Evolutionary conservation across 2,888 invertebrate genomes (phyloP).

Genomic region (Acrobasis repandana): DNA sequence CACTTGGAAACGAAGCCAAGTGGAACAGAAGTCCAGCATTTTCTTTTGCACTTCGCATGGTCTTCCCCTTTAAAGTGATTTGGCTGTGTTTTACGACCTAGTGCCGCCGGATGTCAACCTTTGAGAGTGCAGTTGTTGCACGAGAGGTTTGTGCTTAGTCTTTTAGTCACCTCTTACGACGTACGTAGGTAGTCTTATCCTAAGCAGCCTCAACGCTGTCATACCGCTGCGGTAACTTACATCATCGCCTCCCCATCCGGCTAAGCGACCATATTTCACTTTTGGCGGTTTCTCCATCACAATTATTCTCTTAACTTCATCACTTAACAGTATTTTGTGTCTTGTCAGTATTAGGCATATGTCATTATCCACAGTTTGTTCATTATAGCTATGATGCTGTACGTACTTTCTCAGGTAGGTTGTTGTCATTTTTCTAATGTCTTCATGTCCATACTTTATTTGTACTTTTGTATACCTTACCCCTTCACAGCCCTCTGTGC

Average conservation of each 20-base stretch:
- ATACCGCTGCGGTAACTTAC: neutral
- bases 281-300: neutral
- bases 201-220: neutral
- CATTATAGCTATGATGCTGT: neutral
- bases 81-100: too few species aligned
- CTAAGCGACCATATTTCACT: constrained; percentile 29
- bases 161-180: too few species aligned
- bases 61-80: too few species aligned
- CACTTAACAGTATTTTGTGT: neutral
- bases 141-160: too few species aligned
- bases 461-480: neutral
- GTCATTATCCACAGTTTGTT: constrained; percentile 3
- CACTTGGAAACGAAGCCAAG: too few species aligned
- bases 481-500: constrained; percentile 33
- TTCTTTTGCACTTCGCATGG: too few species aligned
- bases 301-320: constrained; percentile 5
- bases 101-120: too few species aligned
- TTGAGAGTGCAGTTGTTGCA: too few species aligned
- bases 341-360: neutral
- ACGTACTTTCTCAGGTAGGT: neutral
- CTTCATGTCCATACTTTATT: constrained; percentile 2
- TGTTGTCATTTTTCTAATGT: neutral
- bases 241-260: constrained; percentile 43
- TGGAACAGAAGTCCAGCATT: too few species aligned
- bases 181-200: too few species aligned